A percentile compares a stretch with the other conserved stretches of the same genome.
Evolutionary conservation across 2,888 invertebrate species (phyloP).

Genomic region (Sabellastarte sp.): DNA sequence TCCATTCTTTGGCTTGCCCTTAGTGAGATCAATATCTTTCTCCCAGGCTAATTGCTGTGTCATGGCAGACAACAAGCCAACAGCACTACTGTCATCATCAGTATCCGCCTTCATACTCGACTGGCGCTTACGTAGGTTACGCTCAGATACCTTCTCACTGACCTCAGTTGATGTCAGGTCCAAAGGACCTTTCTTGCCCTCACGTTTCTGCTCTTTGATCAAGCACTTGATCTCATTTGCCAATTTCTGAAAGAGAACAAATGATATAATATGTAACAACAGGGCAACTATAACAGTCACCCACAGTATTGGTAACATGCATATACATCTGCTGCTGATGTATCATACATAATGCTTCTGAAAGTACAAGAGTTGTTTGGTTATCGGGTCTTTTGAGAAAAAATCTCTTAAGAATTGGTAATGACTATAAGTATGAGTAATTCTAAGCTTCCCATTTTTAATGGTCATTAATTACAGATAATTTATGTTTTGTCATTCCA

Average conservation of each 20-base stretch:
- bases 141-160: constrained; percentile 10
- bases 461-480: too few relatives aligned
- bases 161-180: constrained; percentile 18
- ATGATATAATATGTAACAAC: too few relatives aligned
- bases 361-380: too few relatives aligned
- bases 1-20: constrained; percentile 3
- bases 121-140: constrained; percentile 10
- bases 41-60: constrained; percentile 71
- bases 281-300: too few relatives aligned
- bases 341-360: neutral
- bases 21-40: constrained; percentile 67
- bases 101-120: neutral
- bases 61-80: constrained; percentile 40
- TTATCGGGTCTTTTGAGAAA: too few relatives aligned
- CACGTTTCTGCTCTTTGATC: constrained; percentile 37
- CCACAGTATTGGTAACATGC: constrained; percentile 18
- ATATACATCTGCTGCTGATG: neutral
- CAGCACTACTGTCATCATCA: constrained; percentile 1
- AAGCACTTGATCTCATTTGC: constrained; percentile 47
- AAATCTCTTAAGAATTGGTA: too few relatives aligned
- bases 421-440: too few relatives aligned
- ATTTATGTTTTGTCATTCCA: too few relatives aligned
- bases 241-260: constrained; percentile 40
- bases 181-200: constrained; percentile 34
- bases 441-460: too few relatives aligned